Evolutionary conservation across 1,140 invertebrate species (phyloP).

Genomic region (Argopecten irradians): DNA sequence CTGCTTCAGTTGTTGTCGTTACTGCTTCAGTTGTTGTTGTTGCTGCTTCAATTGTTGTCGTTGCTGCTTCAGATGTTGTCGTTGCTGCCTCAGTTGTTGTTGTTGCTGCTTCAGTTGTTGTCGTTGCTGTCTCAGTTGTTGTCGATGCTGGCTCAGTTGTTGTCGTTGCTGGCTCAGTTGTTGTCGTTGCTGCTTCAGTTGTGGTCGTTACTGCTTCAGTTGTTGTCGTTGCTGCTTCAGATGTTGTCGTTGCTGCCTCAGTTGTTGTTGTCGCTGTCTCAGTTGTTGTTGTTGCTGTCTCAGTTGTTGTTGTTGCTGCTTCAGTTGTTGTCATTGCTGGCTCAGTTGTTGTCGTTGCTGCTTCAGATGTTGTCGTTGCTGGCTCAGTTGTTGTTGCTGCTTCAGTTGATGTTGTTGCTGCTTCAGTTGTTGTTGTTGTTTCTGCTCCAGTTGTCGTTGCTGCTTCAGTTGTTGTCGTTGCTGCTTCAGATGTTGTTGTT

Average conservation of each 20-base stretch:
- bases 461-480: not conserved
- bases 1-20: not conserved
- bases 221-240: not conserved
- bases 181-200: not conserved
- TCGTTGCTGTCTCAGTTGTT: not conserved
- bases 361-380: not conserved
- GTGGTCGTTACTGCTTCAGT: not conserved
- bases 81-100: not conserved
- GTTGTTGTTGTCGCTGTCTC: not conserved
- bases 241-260: too few relatives aligned
- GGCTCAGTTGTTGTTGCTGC: not conserved
- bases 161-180: not conserved
- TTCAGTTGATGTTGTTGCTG: not conserved
- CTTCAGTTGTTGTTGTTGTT: not conserved
- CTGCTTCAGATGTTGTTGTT: not conserved
- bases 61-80: not conserved
- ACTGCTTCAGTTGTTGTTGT: not conserved
- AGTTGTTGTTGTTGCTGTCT: not conserved
- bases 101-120: not conserved
- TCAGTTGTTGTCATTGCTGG: not conserved
- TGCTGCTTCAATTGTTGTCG: not conserved
- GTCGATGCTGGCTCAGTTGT: not conserved
- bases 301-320: not conserved
- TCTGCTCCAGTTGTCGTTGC: not conserved
- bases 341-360: not conserved